Evolutionary conservation across 2,888 invertebrate genomes (phyloP).

Genomic region (Endotricha flammealis): DNA sequence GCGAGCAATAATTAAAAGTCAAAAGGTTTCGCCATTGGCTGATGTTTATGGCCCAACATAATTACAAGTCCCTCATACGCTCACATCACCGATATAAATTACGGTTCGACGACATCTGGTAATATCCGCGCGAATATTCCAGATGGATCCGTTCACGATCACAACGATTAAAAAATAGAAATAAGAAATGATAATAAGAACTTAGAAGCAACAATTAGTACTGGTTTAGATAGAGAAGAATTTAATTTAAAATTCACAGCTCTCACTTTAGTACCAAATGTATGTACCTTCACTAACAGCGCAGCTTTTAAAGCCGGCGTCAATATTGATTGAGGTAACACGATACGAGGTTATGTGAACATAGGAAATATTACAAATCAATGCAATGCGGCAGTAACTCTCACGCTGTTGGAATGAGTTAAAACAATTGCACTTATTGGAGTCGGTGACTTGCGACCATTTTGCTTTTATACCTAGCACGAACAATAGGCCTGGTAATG

Average conservation of each 20-base stretch:
- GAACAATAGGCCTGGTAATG: slow-evolving; percentile 65
- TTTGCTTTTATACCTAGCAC: slow-evolving; percentile 59
- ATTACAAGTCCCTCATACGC: slow-evolving; percentile 44
- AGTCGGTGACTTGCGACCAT: slow-evolving; percentile 40
- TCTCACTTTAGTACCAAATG: no score
- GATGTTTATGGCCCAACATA: slow-evolving; percentile 51
- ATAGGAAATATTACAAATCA: slow-evolving; percentile 30
- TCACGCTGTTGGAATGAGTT: slow-evolving; percentile 43
- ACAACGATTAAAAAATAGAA: no score
- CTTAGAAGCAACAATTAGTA: no score
- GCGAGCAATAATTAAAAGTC: slow-evolving; percentile 59
- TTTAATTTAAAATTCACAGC: no score
- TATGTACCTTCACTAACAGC: no score
- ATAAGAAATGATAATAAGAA: no score
- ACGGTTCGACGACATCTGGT: slow-evolving; percentile 38
- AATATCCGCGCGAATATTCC: slow-evolving; percentile 28
- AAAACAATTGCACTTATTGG: slow-evolving; percentile 55
- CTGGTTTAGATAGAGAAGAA: no score
- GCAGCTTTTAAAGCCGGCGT: no score
- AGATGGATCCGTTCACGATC: background rate
- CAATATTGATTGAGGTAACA: no score
- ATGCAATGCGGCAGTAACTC: slow-evolving; percentile 53
- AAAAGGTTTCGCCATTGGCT: slow-evolving; percentile 48
- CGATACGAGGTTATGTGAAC: no score
- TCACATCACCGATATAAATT: slow-evolving; percentile 38